Evolutionary conservation across 2,888 invertebrate genomes (phyloP).

Genomic region (Thymelicus lineola): DNA sequence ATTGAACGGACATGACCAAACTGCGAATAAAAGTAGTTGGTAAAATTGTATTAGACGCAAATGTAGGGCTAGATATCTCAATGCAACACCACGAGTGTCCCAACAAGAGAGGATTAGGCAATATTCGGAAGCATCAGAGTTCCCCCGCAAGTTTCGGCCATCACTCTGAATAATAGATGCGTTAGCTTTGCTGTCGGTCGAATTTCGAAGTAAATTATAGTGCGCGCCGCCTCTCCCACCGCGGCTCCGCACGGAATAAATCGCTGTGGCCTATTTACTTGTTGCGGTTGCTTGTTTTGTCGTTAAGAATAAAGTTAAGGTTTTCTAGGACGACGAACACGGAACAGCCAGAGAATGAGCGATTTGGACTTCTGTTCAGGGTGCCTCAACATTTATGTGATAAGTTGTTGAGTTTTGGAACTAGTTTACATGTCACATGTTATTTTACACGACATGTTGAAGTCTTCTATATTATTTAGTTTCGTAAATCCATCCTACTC

Average conservation of each 20-base stretch:
- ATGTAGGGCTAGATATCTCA: not conserved
- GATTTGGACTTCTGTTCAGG: too few species aligned
- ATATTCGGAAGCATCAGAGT: constrained; percentile 52
- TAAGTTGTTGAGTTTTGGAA: too few species aligned
- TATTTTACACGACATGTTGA: too few species aligned
- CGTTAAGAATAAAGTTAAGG: not conserved
- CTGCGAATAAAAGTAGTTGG: too few species aligned
- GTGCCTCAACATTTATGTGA: too few species aligned
- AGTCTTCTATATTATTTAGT: too few species aligned
- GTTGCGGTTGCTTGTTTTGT: constrained; percentile 44
- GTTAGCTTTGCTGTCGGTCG: constrained; percentile 57
- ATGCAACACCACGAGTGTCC: constrained; percentile 1
- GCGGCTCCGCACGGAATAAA: constrained; percentile 62
- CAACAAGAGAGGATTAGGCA: not conserved
- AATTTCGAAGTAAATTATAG: constrained; percentile 80
- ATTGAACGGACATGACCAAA: too few species aligned
- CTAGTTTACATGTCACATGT: too few species aligned
- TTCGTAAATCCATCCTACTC: too few species aligned
- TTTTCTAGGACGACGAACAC: not conserved
- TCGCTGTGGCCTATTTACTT: constrained; percentile 51
- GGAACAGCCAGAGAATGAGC: not conserved
- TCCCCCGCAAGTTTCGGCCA: constrained; percentile 61
- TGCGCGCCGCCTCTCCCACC: constrained; percentile 65
- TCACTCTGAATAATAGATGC: constrained; percentile 74
- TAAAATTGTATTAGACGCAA: not conserved